Conservation (phyloP, 2,888 invertebrate species). For the Microctonus brassicae region DNA sequence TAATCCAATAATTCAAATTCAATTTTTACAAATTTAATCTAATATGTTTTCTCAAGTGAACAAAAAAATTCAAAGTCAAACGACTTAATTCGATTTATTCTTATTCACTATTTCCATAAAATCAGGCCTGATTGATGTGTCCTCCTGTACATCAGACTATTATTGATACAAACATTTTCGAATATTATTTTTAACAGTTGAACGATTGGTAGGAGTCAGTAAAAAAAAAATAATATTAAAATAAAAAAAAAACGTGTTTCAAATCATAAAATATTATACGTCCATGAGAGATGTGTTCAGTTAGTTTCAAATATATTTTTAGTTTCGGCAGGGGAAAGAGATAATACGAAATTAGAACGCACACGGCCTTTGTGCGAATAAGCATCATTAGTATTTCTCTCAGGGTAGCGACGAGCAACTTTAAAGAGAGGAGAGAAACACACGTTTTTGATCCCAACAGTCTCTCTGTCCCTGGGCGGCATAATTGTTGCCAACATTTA, state of each 20-base stretch:
- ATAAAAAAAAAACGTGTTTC: neutral
- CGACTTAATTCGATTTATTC: neutral
- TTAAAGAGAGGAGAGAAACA: neutral
- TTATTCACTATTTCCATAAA: neutral
- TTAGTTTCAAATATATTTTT: conserved; percentile 37
- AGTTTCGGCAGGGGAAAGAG: conserved; percentile 37
- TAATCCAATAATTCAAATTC: too few species aligned
- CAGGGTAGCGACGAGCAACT: conserved; percentile 23
- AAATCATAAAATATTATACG: conserved; percentile 11
- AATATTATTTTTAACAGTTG: conserved; percentile 5
- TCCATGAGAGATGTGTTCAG: conserved; percentile 6
- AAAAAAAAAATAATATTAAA: neutral
- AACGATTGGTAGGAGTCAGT: neutral
- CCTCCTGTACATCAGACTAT: neutral
- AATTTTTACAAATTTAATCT: too few species aligned
- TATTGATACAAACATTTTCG: neutral
- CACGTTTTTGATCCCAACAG: conserved; percentile 20
- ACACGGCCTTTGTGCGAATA: conserved; percentile 46
- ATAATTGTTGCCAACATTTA: conserved; percentile 45
- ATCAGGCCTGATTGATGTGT: neutral
- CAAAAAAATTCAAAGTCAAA: neutral
- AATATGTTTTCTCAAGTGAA: too few species aligned
- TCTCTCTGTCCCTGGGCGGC: conserved; percentile 44
- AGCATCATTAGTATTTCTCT: conserved; percentile 42
- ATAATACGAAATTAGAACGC: conserved; percentile 48